These are phyloP conservation scores for Drosophila burlai DNA, from an alignment of 1,140 invertebrate genomes.

Conservation along the genomic window DNA sequence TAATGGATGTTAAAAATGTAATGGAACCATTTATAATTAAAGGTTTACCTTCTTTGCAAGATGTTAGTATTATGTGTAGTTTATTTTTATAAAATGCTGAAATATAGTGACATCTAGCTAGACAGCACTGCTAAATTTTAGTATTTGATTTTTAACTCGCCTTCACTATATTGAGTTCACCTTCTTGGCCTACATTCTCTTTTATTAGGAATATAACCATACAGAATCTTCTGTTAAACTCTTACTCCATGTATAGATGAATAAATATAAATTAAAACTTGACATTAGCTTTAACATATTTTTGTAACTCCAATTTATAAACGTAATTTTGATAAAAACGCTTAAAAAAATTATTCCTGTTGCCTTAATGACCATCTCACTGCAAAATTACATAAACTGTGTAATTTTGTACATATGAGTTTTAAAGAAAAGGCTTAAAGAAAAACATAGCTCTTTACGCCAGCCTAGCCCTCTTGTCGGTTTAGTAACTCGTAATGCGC, in stretches of 20 bases:
- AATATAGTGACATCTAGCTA: too few species aligned
- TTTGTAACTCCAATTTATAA: background rate
- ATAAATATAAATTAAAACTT: background rate
- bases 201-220: too few species aligned
- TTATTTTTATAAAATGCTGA: too few species aligned
- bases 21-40: too few species aligned
- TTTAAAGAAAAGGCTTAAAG: background rate
- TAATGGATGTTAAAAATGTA: too few species aligned
- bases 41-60: background rate
- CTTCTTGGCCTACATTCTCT: too few species aligned
- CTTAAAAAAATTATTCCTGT: background rate
- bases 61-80: background rate
- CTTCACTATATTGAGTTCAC: too few species aligned
- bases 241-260: too few species aligned
- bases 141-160: background rate
- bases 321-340: background rate
- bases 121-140: too few species aligned
- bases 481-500: background rate
- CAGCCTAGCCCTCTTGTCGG: background rate
- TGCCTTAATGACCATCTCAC: background rate
- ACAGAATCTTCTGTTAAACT: too few species aligned
- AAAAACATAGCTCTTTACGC: slow-evolving; percentile 6
- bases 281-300: background rate
- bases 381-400: background rate
- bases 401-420: background rate